These are phyloP conservation scores for Dione vanillae DNA, from an alignment of 2,888 invertebrate genomes.

Conservation along the genomic window DNA sequence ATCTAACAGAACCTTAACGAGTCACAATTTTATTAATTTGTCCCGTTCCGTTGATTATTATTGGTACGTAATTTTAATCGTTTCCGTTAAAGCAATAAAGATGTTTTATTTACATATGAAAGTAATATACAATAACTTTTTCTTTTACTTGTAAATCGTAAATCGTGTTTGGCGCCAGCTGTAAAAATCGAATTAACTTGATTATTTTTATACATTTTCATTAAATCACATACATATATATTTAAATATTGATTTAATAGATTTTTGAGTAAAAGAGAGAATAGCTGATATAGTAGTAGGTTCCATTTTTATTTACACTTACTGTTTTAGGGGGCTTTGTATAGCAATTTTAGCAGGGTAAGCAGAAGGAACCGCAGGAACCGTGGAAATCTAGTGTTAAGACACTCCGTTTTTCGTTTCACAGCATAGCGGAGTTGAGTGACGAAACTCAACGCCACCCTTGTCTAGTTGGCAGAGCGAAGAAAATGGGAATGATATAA, in stretches of 20 bases:
- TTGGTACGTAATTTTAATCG: slow-evolving; percentile 15
- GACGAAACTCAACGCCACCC: too few species aligned
- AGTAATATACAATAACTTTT: too few species aligned
- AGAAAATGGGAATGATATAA: too few species aligned
- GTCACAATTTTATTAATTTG: slow-evolving; percentile 31
- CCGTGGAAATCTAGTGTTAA: too few species aligned
- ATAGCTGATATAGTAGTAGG: not conserved
- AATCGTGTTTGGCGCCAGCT: slow-evolving; percentile 40
- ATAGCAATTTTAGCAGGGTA: too few species aligned
- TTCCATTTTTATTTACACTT: not conserved
- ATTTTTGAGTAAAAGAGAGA: not conserved
- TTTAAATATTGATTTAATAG: not conserved
- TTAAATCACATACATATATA: slow-evolving; percentile 28
- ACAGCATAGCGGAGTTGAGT: too few species aligned
- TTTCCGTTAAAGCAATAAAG: slow-evolving; percentile 26
- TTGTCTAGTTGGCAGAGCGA: too few species aligned
- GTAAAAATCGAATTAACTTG: slow-evolving; percentile 36
- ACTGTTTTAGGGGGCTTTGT: too few species aligned
- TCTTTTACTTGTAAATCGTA: slow-evolving; percentile 35
- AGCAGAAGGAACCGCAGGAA: too few species aligned
- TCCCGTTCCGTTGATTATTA: slow-evolving; percentile 25
- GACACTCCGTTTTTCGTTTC: too few species aligned
- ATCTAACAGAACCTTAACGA: slow-evolving; percentile 23
- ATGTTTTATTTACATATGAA: not conserved
- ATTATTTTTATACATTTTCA: slow-evolving; percentile 31